These are phyloP conservation scores for Crambe crambe DNA, from an alignment of 37 sponge, comb jelly and placozoan genomes.

Conservation along the genomic window DNA sequence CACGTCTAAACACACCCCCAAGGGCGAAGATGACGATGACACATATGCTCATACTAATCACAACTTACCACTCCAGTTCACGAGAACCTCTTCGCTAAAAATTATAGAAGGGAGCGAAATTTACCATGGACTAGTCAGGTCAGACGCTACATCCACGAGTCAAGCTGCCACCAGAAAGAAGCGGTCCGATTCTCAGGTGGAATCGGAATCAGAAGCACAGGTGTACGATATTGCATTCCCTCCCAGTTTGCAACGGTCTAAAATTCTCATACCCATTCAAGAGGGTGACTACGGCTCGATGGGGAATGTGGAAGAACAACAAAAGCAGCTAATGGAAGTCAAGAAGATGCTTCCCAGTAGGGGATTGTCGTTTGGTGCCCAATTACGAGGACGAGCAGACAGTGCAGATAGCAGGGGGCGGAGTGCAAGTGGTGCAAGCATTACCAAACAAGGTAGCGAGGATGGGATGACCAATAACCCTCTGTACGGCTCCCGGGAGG, in stretches of 20 bases:
- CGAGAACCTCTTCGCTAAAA: not conserved
- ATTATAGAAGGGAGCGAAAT: not conserved
- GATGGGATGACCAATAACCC: constrained; percentile 50
- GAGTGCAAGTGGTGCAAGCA: not conserved
- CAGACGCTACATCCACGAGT: not conserved
- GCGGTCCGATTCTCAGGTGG: not conserved
- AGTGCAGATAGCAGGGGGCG: not conserved
- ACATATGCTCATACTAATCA: constrained; percentile 53
- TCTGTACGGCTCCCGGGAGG: constrained; percentile 42
- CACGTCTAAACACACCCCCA: too few species aligned
- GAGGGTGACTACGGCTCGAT: constrained; percentile 10
- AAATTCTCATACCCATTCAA: not conserved
- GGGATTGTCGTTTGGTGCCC: not conserved
- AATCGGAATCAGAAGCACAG: not conserved
- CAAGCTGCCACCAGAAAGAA: too few species aligned
- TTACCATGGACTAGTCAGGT: constrained; percentile 39
- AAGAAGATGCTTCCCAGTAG: not conserved
- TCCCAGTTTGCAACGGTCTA: not conserved
- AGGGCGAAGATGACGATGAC: not conserved
- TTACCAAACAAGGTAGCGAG: not conserved
- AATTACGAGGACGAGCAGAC: not conserved
- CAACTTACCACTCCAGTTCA: constrained; percentile 21
- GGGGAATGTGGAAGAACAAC: not conserved
- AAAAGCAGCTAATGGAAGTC: not conserved
- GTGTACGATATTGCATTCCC: constrained; percentile 34